phyloP scores from a whole-genome alignment of 1,140 invertebrate genomes.

The Drosophila saltans region DNA sequence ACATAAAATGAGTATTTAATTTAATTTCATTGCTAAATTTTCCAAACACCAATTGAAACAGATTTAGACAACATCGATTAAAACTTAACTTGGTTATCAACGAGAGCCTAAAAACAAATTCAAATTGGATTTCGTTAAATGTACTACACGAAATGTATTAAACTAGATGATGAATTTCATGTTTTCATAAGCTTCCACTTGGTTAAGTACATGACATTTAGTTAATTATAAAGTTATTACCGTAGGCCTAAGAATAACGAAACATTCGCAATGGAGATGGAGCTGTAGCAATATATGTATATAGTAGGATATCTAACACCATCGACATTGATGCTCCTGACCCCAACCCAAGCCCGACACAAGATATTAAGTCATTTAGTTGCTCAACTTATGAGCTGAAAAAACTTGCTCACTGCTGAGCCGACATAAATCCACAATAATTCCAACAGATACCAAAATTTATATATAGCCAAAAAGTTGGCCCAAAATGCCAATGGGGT shows the following conservation, averaged over 20 bases:
- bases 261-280: not conserved
- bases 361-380: constrained; percentile 48
- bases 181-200: constrained; percentile 8
- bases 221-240: constrained; percentile 10
- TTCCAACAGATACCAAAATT: constrained; percentile 19
- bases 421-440: constrained; percentile 42
- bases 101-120: not conserved
- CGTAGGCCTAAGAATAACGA: not conserved
- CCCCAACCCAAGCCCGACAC: not conserved
- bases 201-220: constrained; percentile 1
- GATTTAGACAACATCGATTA: not conserved
- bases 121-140: not conserved
- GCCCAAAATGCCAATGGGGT: not conserved
- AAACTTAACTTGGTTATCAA: not conserved
- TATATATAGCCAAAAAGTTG: constrained; percentile 2
- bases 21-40: not conserved
- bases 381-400: constrained; percentile 43
- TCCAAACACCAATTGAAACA: not conserved
- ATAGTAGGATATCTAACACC: no score
- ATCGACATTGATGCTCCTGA: no score
- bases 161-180: not conserved
- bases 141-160: not conserved
- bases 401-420: constrained; percentile 29
- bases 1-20: not conserved
- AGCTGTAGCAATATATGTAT: no score